phyloP scores from a whole-genome alignment of 2,888 invertebrate genomes.

The Dryomyza anilis region DNA sequence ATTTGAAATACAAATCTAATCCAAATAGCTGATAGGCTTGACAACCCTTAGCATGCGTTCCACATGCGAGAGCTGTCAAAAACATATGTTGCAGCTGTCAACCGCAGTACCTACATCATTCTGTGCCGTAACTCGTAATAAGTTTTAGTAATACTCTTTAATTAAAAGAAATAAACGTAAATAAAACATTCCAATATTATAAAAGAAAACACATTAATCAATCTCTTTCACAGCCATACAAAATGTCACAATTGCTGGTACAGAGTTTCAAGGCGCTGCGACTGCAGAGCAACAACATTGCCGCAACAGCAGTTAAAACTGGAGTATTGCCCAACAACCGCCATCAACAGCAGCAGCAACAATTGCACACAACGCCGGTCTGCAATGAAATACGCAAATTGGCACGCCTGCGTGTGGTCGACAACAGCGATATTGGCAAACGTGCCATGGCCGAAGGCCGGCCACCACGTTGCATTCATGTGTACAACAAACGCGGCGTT shows the following conservation, averaged over 20 bases:
- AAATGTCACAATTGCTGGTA: slow-evolving; percentile 27
- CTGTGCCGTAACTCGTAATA: neutral
- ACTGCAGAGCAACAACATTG: neutral
- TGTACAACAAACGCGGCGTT: slow-evolving; percentile 80
- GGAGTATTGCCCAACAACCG: neutral
- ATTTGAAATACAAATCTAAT: too few relatives aligned
- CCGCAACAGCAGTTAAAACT: neutral
- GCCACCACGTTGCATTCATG: slow-evolving; percentile 91
- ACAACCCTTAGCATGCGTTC: too few relatives aligned
- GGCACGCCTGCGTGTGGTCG: slow-evolving; percentile 87
- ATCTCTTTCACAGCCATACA: slow-evolving; percentile 5
- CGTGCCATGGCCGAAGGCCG: slow-evolving; percentile 93
- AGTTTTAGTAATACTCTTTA: neutral
- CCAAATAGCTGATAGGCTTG: too few relatives aligned
- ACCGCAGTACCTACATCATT: neutral
- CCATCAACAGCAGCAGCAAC: slow-evolving; percentile 6
- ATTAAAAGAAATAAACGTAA: neutral
- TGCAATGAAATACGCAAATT: slow-evolving; percentile 74
- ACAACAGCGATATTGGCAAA: slow-evolving; percentile 95
- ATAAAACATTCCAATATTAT: neutral
- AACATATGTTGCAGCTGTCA: neutral
- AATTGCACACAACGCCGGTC: slow-evolving; percentile 67
- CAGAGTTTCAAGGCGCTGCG: neutral
- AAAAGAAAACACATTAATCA: too few relatives aligned
- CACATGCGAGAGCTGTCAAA: neutral